Conservation (phyloP, 2,888 invertebrate species). For the Papilio elwesi region DNA sequence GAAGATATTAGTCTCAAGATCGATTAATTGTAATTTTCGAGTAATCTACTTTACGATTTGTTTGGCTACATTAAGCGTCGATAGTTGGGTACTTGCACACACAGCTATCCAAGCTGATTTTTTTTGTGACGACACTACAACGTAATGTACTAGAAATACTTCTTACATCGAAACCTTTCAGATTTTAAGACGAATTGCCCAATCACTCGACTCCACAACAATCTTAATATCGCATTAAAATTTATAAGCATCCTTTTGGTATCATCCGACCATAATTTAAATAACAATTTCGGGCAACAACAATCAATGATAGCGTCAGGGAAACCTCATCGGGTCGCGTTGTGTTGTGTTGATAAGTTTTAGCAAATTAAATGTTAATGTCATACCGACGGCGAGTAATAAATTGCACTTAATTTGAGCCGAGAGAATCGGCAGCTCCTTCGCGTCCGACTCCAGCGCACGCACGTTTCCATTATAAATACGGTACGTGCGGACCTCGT, state of each 20-base stretch:
- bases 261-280: conserved; percentile 6
- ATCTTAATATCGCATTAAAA: conserved; percentile 5
- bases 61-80: no score
- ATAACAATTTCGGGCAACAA: conserved; percentile 12
- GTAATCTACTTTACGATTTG: no score
- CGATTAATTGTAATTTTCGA: no score
- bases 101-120: no score
- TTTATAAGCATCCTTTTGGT: background rate
- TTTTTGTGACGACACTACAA: no score
- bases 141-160: no score
- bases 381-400: conserved; percentile 66
- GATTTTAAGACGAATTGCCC: background rate
- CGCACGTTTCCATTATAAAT: conserved; percentile 60
- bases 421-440: conserved; percentile 53
- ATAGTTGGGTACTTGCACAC: no score
- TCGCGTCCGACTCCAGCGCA: conserved; percentile 44
- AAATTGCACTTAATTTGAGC: conserved; percentile 74
- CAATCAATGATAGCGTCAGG: conserved; percentile 19
- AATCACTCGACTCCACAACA: background rate
- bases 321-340: conserved; percentile 48
- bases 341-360: conserved; percentile 73
- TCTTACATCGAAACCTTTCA: background rate
- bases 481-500: conserved; percentile 55
- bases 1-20: no score
- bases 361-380: conserved; percentile 72